phyloP scores from a whole-genome alignment of 2,113 vertebrate species.

The Dascyllus trimaculatus region DNA sequence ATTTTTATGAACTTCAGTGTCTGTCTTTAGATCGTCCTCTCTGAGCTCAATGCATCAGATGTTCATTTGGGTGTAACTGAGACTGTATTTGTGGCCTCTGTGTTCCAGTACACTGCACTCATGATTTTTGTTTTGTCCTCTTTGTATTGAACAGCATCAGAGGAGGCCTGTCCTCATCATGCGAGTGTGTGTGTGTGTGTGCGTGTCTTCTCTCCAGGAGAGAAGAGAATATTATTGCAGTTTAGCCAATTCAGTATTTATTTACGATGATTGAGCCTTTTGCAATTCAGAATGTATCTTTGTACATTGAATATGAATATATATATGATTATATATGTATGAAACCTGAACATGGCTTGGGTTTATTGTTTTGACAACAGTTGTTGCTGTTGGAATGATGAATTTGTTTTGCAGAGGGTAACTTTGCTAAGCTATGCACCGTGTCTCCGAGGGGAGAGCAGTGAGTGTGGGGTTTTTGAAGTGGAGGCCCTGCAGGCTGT shows the following conservation, averaged over 20 bases:
- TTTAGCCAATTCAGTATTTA: conserved; percentile 99
- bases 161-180: conserved; percentile 18
- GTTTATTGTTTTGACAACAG: conserved; percentile 72
- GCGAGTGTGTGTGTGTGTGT: neutral
- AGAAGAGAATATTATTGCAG: conserved; percentile 78
- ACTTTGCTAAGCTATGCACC: conserved; percentile 81
- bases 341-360: conserved; percentile 82
- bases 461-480: neutral
- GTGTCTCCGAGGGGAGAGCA: conserved; percentile 38
- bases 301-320: conserved; percentile 92
- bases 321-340: conserved; percentile 90
- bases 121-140: conserved; percentile 79
- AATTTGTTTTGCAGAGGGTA: conserved; percentile 48
- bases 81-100: conserved; percentile 81
- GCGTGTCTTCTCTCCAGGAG: conserved; percentile 79
- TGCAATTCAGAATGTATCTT: conserved; percentile 98
- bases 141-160: conserved; percentile 80
- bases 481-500: conserved; percentile 14
- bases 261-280: conserved; percentile 95
- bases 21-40: conserved; percentile 75
- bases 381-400: conserved; percentile 58
- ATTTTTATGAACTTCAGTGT: conserved; percentile 85
- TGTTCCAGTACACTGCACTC: conserved; percentile 81
- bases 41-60: conserved; percentile 7
- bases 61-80: conserved; percentile 10